A percentile compares a stretch with the other conserved stretches of the same genome.
These are phyloP conservation scores for Strigamia maritima DNA, from an alignment of 2,888 invertebrate species.

Conservation along the genomic window DNA sequence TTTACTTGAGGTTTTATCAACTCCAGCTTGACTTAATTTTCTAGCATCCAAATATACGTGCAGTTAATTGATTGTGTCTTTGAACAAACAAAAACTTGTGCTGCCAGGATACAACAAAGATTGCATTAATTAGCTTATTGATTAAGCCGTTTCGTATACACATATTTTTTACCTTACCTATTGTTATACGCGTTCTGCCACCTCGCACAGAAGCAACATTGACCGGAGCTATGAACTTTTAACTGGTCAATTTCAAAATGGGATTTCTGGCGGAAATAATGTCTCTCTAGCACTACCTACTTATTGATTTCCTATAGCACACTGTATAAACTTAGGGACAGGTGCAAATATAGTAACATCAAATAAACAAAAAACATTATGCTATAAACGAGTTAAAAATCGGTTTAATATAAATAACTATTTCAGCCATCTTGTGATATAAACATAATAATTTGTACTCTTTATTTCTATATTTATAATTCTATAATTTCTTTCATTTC, in stretches of 20 bases:
- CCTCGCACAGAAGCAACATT: neutral
- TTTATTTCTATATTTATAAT: too few species aligned
- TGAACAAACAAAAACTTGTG: too few species aligned
- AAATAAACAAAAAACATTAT: neutral
- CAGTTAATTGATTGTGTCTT: too few species aligned
- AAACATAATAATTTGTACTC: too few species aligned
- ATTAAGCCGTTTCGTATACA: neutral
- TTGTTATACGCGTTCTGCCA: neutral
- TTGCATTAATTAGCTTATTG: too few species aligned
- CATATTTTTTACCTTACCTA: neutral
- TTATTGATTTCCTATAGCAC: neutral
- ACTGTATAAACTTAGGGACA: neutral
- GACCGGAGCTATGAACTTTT: neutral
- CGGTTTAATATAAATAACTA: too few species aligned
- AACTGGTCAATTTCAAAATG: slow-evolving; percentile 1
- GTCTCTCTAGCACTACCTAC: neutral
- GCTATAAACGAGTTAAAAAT: too few species aligned
- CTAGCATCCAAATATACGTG: neutral
- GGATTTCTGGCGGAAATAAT: neutral
- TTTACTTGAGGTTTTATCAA: neutral
- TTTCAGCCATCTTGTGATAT: too few species aligned
- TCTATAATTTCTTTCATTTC: too few species aligned
- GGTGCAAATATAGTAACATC: neutral
- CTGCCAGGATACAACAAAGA: too few species aligned
- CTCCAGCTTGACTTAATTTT: neutral